Percentiles rank a stretch among this genome's conserved stretches.
Conservation (phyloP, 2,113 vertebrate species). For the Neopipo cinnamomea region DNA sequence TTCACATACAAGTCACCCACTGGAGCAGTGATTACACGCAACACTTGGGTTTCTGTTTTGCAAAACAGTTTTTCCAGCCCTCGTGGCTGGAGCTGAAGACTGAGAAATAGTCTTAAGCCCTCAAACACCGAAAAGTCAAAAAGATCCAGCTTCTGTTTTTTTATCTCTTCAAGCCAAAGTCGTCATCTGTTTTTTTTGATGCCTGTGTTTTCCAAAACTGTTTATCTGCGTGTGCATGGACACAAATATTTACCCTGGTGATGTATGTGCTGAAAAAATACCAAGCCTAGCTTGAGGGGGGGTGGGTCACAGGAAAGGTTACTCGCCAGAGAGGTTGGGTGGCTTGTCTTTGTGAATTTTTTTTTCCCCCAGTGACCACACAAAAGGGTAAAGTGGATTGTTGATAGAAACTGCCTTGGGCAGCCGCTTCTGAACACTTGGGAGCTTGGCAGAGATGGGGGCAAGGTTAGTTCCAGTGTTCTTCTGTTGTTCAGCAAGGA, state of each 20-base stretch:
- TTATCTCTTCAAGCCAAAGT: slow-evolving; percentile 13
- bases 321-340: neutral
- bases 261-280: neutral
- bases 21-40: neutral
- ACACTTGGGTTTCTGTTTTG: neutral
- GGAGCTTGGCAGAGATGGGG: neutral
- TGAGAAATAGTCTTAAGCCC: slow-evolving; percentile 9
- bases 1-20: neutral
- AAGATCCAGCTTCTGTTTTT: slow-evolving; percentile 2
- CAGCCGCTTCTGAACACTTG: neutral
- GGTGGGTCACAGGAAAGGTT: neutral
- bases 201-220: slow-evolving; percentile 1
- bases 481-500: slow-evolving; percentile 26
- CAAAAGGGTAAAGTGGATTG: slow-evolving; percentile 33
- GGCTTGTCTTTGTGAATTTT: neutral
- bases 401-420: neutral
- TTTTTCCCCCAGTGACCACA: neutral
- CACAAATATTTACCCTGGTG: slow-evolving; percentile 48
- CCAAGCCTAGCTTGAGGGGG: neutral
- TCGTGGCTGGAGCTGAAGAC: neutral
- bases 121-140: slow-evolving; percentile 11
- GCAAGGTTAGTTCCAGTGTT: slow-evolving; percentile 26
- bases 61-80: neutral
- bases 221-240: slow-evolving; percentile 27
- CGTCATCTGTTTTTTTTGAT: neutral